phyloP scores from a whole-genome alignment of 2,797 vertebrate genomes.

The Halcyon chelicuti region DNA sequence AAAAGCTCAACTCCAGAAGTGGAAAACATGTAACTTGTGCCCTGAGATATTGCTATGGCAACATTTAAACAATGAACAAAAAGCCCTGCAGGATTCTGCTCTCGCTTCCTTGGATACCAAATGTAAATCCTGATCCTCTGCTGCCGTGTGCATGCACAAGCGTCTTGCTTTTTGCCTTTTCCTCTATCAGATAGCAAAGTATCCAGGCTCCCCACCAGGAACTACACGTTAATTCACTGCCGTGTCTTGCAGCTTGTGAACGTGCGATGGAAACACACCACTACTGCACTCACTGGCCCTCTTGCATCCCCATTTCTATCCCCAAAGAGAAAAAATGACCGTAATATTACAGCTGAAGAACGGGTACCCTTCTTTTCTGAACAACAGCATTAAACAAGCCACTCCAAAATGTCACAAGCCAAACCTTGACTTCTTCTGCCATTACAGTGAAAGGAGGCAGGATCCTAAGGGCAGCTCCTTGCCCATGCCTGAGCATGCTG shows the following conservation, averaged over 20 bases:
- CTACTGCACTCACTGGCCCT: background rate
- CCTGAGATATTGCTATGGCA: constrained; percentile 78
- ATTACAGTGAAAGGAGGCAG: background rate
- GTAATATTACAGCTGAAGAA: background rate
- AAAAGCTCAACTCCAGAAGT: constrained; percentile 54
- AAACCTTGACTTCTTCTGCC: background rate
- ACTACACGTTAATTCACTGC: background rate
- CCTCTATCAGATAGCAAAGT: background rate
- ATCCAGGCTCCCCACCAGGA: background rate
- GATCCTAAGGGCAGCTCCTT: background rate
- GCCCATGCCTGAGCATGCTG: background rate
- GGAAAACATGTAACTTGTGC: constrained; percentile 75
- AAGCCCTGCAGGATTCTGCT: constrained; percentile 71
- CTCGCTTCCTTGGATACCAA: constrained; percentile 69
- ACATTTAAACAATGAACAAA: constrained; percentile 81
- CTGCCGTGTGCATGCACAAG: background rate
- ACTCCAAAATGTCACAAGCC: background rate
- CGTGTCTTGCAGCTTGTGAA: background rate
- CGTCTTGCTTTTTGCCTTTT: constrained; percentile 45
- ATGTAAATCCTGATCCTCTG: constrained; percentile 50
- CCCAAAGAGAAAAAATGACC: background rate
- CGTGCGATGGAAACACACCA: background rate
- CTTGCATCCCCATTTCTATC: background rate
- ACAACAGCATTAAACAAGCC: background rate
- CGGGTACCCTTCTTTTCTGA: background rate